These are phyloP conservation scores for Oophaga sylvatica DNA, from an alignment of 2,797 vertebrate species.

Conservation along the genomic window DNA sequence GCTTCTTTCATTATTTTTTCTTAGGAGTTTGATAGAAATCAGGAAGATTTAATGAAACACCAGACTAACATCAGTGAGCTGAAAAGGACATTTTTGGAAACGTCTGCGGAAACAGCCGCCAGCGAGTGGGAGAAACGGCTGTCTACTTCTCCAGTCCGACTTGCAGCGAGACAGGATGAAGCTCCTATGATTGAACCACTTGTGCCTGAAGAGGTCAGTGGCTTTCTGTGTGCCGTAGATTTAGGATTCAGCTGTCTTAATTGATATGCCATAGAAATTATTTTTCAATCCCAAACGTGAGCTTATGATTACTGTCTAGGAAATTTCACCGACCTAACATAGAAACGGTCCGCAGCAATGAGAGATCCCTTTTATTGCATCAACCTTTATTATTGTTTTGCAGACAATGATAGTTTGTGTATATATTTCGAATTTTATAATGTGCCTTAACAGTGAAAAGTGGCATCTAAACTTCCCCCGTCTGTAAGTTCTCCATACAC, in stretches of 20 bases:
- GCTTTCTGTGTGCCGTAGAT: not conserved
- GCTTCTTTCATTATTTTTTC: conserved; percentile 64
- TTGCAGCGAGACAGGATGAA: conserved; percentile 81
- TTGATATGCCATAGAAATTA: not conserved
- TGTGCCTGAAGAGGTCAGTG: conserved; percentile 83
- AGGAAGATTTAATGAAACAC: conserved; percentile 88
- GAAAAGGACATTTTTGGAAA: conserved; percentile 96
- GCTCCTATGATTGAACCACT: conserved; percentile 91
- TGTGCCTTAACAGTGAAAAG: too few species aligned
- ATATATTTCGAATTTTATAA: too few species aligned
- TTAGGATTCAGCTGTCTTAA: not conserved
- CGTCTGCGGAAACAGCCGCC: conserved; percentile 75
- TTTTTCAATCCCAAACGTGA: not conserved
- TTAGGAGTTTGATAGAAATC: conserved; percentile 85
- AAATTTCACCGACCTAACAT: too few species aligned
- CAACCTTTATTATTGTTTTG: too few species aligned
- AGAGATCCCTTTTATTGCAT: too few species aligned
- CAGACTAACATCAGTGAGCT: conserved; percentile 93
- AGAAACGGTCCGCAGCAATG: too few species aligned
- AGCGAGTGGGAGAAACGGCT: conserved; percentile 96
- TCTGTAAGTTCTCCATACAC: too few species aligned
- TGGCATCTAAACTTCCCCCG: too few species aligned
- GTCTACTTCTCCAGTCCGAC: conserved; percentile 84
- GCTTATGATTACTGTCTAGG: not conserved
- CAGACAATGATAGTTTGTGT: too few species aligned